Conservation (phyloP, 2,888 invertebrate genomes). For the Phasia obesa region DNA sequence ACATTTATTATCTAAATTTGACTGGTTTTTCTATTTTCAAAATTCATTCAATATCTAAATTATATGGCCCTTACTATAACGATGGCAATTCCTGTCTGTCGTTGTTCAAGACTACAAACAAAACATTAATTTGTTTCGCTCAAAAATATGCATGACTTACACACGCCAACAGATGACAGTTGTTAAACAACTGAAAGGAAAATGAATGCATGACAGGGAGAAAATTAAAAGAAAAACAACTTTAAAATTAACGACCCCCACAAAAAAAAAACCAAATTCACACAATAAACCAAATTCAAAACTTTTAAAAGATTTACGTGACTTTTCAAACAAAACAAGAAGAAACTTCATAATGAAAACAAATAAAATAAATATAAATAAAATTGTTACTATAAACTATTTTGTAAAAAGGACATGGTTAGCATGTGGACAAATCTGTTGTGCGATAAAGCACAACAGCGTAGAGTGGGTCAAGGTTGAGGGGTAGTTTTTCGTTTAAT, state of each 20-base stretch:
- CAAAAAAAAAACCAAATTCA: too few relatives aligned
- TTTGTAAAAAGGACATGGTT: background rate
- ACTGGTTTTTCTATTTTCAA: background rate
- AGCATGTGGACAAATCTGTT: constrained; percentile 7
- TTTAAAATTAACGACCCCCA: constrained; percentile 20
- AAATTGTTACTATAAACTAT: too few relatives aligned
- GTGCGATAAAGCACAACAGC: too few relatives aligned
- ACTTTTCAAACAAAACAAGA: background rate
- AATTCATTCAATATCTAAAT: constrained; percentile 42
- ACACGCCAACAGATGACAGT: constrained; percentile 59
- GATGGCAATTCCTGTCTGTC: too few relatives aligned
- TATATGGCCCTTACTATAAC: constrained; percentile 39
- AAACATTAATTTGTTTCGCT: constrained; percentile 59
- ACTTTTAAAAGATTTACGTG: constrained; percentile 55
- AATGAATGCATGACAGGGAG: background rate
- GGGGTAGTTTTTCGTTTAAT: constrained; percentile 13
- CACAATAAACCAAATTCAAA: constrained; percentile 22
- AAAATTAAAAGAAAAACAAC: background rate
- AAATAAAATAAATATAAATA: too few relatives aligned
- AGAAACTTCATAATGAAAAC: too few relatives aligned
- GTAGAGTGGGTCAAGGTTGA: constrained; percentile 25
- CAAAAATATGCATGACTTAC: constrained; percentile 39
- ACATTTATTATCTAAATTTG: background rate
- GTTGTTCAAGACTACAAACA: constrained; percentile 11
- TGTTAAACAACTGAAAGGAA: constrained; percentile 16